Base-by-base conservation (phyloP, 2,113 vertebrate species). In the Sinosuthora webbiana region DNA sequence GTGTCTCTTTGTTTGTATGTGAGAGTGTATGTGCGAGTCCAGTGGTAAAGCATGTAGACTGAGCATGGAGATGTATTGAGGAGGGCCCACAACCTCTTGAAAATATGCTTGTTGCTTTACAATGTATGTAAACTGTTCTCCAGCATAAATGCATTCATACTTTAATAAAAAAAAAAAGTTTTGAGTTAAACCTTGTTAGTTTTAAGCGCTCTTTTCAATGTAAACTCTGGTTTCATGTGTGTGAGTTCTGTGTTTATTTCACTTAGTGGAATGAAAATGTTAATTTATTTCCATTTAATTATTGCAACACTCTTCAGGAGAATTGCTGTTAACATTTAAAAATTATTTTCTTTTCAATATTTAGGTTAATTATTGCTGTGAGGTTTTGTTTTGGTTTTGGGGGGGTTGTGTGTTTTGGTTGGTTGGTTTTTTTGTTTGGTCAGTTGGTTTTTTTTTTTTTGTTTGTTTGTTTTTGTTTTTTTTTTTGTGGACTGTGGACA, bases 141-240 rank as follows among this genome's bases (percentile, higher is more conserved):
- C 93, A 97, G 97, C 95, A 79, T 97, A 97, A 98, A 97, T 97
- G 83, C 97, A 94, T 98, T 97, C 97, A 94, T 97, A 97, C 97
- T 98, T 98, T 97, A 98, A 98, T 98, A 98, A 98, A 97, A 97
- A 97, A 97, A 97, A 96, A 95, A 91, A 91, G 96, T 98, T 78
- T 78, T 97, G 95, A 95, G 60, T 97, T 96, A 95, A 97, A 96
- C 28, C 52, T 37, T 89, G 92, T 76, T 95, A 60, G 50, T 96
- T 95, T 95, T 91, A 82, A 94, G 63, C 56, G 94, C 81, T 91
- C 55, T 88, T 79, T 94, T 71, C 73, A 93, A 11, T 52, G n/a
- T 47, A 75, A 31, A 76, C n/a, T 49, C 39, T 37, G 42, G 22
- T 74, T 83, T 74, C 92, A 37, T 31, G 49, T 60, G 31, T 37